Percentiles rank a stretch among this genome's conserved stretches.
These are phyloP conservation scores for Spea bombifrons DNA, from an alignment of 2,113 vertebrate species.

Conservation along the genomic window DNA sequence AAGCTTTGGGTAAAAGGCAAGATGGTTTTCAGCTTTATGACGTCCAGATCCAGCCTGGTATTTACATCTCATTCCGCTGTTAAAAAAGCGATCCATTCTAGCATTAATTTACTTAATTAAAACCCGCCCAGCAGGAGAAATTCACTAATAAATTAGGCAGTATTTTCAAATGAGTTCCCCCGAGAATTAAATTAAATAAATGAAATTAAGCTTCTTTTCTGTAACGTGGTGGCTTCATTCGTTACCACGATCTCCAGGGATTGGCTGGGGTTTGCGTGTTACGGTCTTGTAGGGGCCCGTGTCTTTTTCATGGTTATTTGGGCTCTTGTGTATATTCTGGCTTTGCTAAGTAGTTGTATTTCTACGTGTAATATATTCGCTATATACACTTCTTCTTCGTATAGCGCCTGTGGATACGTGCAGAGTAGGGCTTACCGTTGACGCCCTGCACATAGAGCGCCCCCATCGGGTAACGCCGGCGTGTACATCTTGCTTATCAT, in stretches of 20 bases:
- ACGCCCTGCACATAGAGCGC: no score
- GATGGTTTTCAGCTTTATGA: no score
- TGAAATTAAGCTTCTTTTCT: slow-evolving; percentile 13
- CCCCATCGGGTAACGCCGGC: no score
- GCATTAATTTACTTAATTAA: slow-evolving; percentile 18
- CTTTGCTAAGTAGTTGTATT: no score
- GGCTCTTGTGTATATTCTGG: no score
- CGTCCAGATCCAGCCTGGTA: no score
- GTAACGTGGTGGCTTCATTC: not conserved
- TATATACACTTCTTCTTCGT: no score
- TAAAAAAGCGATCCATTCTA: not conserved
- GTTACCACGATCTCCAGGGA: slow-evolving; percentile 9
- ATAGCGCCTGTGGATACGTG: no score
- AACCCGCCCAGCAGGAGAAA: not conserved
- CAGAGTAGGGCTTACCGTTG: no score
- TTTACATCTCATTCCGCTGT: not conserved
- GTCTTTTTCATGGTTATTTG: slow-evolving; percentile 1
- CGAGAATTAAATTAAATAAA: slow-evolving; percentile 22
- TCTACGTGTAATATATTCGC: no score
- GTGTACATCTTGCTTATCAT: no score
- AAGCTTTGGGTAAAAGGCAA: no score
- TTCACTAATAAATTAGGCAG: slow-evolving; percentile 34
- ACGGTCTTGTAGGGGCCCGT: not conserved
- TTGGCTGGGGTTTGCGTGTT: not conserved
- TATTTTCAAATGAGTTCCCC: not conserved